Conservation (phyloP, 2,113 vertebrate genomes). For the Barnardius zonarius region DNA sequence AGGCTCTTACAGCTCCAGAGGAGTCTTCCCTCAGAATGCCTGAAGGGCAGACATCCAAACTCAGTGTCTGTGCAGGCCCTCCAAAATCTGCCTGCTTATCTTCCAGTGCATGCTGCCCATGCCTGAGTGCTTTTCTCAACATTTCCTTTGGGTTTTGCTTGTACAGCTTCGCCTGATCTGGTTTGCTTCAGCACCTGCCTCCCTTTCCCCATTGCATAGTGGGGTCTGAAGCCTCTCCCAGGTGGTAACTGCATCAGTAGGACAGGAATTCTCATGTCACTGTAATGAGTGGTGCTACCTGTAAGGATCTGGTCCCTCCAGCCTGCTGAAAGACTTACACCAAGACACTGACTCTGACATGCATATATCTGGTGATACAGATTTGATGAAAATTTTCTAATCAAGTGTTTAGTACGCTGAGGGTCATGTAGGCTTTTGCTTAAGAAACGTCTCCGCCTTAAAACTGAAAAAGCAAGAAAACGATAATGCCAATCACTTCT, state of each 20-base stretch:
- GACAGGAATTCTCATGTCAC: too few relatives aligned
- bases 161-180: rapidly evolving
- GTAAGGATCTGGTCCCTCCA: too few relatives aligned
- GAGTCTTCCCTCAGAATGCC: rapidly evolving
- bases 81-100: background rate
- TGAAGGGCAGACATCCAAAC: background rate
- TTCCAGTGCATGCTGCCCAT: rapidly evolving
- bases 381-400: background rate
- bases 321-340: background rate
- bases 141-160: background rate
- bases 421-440: background rate
- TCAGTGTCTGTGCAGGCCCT: rapidly evolving
- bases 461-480: background rate
- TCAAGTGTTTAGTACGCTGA: background rate
- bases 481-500: background rate
- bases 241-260: background rate
- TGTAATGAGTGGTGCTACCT: too few relatives aligned
- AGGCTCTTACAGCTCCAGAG: background rate
- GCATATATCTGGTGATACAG: rapidly evolving
- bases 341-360: background rate
- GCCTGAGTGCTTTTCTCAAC: background rate
- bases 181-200: background rate
- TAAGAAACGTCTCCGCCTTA: background rate
- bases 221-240: background rate
- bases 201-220: background rate